A percentile compares a stretch with the other conserved stretches of the same genome.
Evolutionary conservation across 2,888 invertebrate genomes (phyloP).

Genomic region (Peribatodes rhomboidaria): DNA sequence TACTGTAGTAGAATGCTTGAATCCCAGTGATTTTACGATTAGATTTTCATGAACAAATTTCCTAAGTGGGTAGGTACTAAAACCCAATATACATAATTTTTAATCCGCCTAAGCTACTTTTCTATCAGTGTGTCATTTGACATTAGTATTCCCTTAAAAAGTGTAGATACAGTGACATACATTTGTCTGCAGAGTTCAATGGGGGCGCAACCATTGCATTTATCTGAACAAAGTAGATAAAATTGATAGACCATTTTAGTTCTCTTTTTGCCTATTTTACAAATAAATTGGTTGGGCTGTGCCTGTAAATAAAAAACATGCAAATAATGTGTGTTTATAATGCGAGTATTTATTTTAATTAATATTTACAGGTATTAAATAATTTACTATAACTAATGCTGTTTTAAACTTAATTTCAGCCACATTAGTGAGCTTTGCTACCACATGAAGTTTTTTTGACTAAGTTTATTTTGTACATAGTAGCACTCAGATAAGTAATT

Average conservation of each 20-base stretch:
- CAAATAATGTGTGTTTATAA: no score
- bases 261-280: no score
- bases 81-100: neutral
- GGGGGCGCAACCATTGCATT: no score
- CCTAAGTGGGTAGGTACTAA: neutral
- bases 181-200: no score
- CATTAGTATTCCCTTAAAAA: no score
- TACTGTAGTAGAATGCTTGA: neutral
- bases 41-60: neutral
- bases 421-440: constrained; percentile 14
- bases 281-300: no score
- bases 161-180: no score
- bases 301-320: no score
- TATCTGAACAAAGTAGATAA: no score
- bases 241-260: no score
- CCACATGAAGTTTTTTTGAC: neutral
- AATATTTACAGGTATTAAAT: neutral
- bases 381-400: neutral
- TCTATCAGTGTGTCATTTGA: neutral
- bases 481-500: neutral
- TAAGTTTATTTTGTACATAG: neutral
- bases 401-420: no score
- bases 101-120: neutral
- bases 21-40: neutral
- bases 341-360: neutral